These are phyloP conservation scores for Patagioenas fasciata DNA, from an alignment of 2,113 vertebrate species.

Conservation along the genomic window DNA sequence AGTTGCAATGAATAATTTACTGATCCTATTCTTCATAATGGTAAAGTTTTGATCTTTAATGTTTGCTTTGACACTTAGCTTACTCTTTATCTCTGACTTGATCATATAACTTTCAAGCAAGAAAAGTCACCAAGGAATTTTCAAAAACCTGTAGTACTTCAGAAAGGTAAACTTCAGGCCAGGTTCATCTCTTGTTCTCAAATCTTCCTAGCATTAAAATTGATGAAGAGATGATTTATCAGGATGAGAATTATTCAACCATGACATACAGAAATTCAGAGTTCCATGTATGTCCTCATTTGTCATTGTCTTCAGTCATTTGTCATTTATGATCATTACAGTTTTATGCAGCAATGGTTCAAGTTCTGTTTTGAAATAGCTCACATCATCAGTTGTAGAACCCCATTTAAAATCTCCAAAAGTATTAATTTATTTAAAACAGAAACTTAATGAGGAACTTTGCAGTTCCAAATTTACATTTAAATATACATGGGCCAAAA, in stretches of 20 bases:
- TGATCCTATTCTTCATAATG: not conserved
- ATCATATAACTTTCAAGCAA: not conserved
- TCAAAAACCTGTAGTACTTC: not conserved
- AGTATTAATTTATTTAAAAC: not conserved
- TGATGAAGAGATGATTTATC: constrained; percentile 53
- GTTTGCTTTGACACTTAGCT: not conserved
- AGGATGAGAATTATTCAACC: not conserved
- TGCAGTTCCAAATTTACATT: not conserved
- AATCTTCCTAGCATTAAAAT: constrained; percentile 36
- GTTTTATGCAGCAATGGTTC: not conserved
- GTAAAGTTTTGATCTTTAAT: not conserved
- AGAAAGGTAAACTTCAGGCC: constrained; percentile 32
- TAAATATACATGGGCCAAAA: not conserved
- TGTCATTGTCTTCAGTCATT: constrained; percentile 38
- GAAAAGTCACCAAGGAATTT: not conserved
- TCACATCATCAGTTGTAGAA: not conserved
- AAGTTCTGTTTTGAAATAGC: not conserved
- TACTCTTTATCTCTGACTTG: not conserved
- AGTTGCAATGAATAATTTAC: not conserved
- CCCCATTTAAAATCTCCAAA: not conserved
- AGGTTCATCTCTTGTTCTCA: constrained; percentile 24
- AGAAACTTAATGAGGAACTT: not conserved
- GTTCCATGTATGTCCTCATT: constrained; percentile 12
- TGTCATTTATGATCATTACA: constrained; percentile 7
- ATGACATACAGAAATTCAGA: not conserved